A percentile compares a stretch with the other conserved stretches of the same genome.
phyloP scores from a whole-genome alignment of 2,113 vertebrate genomes.

The Siphamia tubifer region DNA sequence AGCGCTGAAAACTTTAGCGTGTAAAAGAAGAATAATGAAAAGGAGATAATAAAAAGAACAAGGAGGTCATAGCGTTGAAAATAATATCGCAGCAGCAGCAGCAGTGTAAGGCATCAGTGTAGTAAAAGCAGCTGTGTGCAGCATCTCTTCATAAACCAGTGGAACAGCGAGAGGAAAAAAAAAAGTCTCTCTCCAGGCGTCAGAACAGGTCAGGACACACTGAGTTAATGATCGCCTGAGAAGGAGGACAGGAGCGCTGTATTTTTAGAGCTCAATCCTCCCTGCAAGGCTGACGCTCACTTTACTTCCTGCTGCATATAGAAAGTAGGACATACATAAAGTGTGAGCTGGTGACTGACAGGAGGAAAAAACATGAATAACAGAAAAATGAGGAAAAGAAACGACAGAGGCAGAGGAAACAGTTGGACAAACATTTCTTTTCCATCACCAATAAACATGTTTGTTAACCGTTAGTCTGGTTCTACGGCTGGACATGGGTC shows the following conservation, averaged over 20 bases:
- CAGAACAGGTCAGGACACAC: conserved; percentile 25
- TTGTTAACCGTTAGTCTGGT: too few relatives aligned
- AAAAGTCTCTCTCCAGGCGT: background rate
- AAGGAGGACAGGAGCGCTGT: conserved; percentile 52
- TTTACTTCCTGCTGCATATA: background rate
- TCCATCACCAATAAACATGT: too few relatives aligned
- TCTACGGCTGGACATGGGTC: too few relatives aligned
- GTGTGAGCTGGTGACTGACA: too few relatives aligned
- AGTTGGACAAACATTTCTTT: too few relatives aligned
- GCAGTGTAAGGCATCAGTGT: conserved; percentile 47
- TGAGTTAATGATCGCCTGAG: conserved; percentile 13
- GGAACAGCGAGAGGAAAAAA: background rate
- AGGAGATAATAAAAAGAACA: background rate
- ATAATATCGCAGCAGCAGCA: conserved; percentile 6
- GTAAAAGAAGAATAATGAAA: background rate
- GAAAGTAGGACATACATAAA: conserved; percentile 35
- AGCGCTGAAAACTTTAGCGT: background rate
- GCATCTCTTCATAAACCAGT: conserved; percentile 46
- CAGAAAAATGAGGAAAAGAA: background rate
- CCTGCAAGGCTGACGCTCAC: background rate
- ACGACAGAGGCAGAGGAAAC: background rate
- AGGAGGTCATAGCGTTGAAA: background rate
- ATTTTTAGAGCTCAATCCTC: conserved; percentile 58
- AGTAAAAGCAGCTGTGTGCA: conserved; percentile 22
- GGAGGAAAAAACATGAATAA: background rate